Percentiles rank a stretch among this genome's conserved stretches.
These are phyloP conservation scores for Sebastes oblongus DNA, from an alignment of 2,797 vertebrate species.

Conservation along the genomic window DNA sequence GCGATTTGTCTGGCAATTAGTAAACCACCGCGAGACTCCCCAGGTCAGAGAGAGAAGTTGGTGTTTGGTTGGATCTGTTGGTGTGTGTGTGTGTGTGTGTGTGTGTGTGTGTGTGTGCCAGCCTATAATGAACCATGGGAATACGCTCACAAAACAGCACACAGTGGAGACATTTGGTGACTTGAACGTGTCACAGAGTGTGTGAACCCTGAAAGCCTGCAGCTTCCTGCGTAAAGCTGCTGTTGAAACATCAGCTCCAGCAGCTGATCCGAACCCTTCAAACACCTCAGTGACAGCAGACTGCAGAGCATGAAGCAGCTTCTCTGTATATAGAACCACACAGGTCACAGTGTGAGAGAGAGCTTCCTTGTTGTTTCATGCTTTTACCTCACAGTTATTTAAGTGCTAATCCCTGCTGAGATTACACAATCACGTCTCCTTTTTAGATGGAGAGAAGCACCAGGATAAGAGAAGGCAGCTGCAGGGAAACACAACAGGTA, in stretches of 20 bases:
- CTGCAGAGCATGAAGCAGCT: background rate
- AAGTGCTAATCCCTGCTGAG: conserved; percentile 32
- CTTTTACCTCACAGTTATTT: conserved; percentile 29
- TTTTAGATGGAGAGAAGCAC: background rate
- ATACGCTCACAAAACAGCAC: background rate
- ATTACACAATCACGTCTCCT: background rate
- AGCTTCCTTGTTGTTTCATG: background rate
- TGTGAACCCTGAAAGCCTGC: background rate
- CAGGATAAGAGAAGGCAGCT: background rate
- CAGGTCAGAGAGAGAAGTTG: conserved; percentile 41
- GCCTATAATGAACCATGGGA: background rate
- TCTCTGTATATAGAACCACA: background rate
- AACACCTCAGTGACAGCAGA: conserved; percentile 12
- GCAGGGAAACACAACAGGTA: background rate
- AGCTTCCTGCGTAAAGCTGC: conserved; percentile 36
- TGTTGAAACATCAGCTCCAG: conserved; percentile 48
- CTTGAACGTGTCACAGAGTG: background rate
- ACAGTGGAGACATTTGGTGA: background rate
- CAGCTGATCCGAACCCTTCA: conserved; percentile 15
- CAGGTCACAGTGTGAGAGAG: background rate
- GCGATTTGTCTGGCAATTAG: conserved; percentile 84
- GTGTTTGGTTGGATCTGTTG: background rate
- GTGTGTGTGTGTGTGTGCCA: background rate
- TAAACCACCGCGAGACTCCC: conserved; percentile 71
- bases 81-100: background rate